These are phyloP conservation scores for Polia nebulosa DNA, from an alignment of 2,888 invertebrate species.

Conservation along the genomic window DNA sequence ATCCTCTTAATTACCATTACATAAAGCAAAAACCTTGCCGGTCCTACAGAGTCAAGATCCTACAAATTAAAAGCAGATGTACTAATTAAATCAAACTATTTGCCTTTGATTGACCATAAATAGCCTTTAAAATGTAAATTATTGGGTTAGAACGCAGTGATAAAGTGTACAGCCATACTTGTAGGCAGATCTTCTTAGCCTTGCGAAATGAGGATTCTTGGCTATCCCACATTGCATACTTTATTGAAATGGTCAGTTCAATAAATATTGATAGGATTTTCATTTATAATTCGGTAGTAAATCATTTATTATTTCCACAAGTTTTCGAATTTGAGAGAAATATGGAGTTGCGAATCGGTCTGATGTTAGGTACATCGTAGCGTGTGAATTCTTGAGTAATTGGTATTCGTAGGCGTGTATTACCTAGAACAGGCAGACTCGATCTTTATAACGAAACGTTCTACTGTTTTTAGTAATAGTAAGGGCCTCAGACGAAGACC, in stretches of 20 bases:
- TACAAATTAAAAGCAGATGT: constrained; percentile 64
- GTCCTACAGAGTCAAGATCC: constrained; percentile 52
- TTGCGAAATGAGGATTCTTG: constrained; percentile 55
- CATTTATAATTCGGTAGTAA: constrained; percentile 43
- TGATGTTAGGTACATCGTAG: constrained; percentile 6
- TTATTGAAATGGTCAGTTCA: constrained; percentile 50
- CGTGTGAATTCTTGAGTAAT: constrained; percentile 46
- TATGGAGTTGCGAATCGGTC: constrained; percentile 27
- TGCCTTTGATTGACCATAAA: constrained; percentile 56
- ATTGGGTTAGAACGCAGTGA: constrained; percentile 50
- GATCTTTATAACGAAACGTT: constrained; percentile 23
- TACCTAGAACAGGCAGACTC: constrained; percentile 8
- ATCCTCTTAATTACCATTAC: constrained; percentile 21
- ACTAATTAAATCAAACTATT: constrained; percentile 51
- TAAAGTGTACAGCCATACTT: constrained; percentile 47
- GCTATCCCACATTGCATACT: constrained; percentile 46
- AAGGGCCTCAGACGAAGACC: not conserved
- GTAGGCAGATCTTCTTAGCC: constrained; percentile 55
- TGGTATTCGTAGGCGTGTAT: constrained; percentile 15
- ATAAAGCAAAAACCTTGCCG: constrained; percentile 49
- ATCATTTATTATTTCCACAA: constrained; percentile 31
- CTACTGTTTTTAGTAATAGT: constrained; percentile 39
- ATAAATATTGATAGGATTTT: constrained; percentile 56
- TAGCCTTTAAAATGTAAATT: constrained; percentile 54
- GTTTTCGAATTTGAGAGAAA: constrained; percentile 29